A percentile compares a stretch with the other conserved stretches of the same genome.
These are phyloP conservation scores for Paracentrotus lividus DNA, from an alignment of 53 echinoderm and acorn worm species.

Conservation along the genomic window DNA sequence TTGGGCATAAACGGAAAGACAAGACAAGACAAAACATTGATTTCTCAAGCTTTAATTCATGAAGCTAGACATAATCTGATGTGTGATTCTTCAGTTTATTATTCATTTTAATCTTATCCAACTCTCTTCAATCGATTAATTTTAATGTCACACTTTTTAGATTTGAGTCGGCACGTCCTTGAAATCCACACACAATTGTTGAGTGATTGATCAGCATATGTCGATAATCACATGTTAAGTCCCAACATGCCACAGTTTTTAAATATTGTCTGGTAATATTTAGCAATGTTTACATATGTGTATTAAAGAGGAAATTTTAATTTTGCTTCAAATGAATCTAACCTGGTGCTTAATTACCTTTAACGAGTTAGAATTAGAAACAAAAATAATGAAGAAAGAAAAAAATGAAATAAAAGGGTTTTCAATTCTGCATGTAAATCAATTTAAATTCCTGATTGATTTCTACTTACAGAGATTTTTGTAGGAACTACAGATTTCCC, in stretches of 20 bases:
- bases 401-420: not conserved
- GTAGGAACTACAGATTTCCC: not conserved
- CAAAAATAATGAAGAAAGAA: not conserved
- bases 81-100: constrained; percentile 44
- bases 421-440: not conserved
- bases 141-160: constrained; percentile 11
- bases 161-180: not conserved
- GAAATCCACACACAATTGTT: not conserved
- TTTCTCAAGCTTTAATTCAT: not conserved
- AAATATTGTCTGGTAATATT: not conserved
- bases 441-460: not conserved
- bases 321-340: not conserved
- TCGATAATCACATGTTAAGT: not conserved
- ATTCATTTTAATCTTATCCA: not conserved
- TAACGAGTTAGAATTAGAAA: not conserved
- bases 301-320: not conserved
- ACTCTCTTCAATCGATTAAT: not conserved
- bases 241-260: not conserved
- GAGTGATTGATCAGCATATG: not conserved
- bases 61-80: constrained; percentile 8
- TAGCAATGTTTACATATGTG: not conserved
- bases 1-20: no score
- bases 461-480: not conserved
- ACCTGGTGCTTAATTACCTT: not conserved
- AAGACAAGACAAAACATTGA: not conserved